Evolutionary conservation across 2,797 vertebrate genomes (phyloP).

Genomic region (Halcyon leucocephala): DNA sequence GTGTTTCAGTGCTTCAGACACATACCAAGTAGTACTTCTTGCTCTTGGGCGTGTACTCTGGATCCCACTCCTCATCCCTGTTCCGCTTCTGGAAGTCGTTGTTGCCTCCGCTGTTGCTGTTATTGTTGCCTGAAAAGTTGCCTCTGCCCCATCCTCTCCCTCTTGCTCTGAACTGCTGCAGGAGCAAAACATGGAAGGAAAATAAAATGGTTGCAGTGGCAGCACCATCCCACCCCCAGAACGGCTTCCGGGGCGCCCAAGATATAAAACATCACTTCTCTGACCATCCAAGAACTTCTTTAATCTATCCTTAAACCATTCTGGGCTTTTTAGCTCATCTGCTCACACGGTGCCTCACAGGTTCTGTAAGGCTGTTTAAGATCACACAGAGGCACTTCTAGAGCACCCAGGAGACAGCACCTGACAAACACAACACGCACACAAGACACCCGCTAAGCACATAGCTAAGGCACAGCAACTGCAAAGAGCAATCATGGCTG

Average conservation of each 20-base stretch:
- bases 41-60: constrained; percentile 93
- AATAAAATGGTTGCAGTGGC: not conserved
- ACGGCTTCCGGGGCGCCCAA: not conserved
- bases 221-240: not conserved
- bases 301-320: not conserved
- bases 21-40: constrained; percentile 96
- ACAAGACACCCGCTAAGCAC: not conserved
- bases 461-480: not conserved
- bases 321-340: not conserved
- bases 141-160: constrained; percentile 92
- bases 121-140: constrained; percentile 84
- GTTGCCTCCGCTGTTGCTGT: constrained; percentile 81
- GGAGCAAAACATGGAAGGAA: not conserved
- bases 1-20: not conserved
- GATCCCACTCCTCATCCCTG: constrained; percentile 92
- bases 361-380: not conserved
- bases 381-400: accelerated
- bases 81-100: constrained; percentile 83
- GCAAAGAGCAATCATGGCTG: accelerated
- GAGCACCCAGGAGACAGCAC: not conserved
- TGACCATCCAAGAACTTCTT: not conserved
- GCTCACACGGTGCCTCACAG: not conserved
- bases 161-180: constrained; percentile 87
- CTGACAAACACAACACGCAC: not conserved
- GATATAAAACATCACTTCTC: not conserved